phyloP scores from a whole-genome alignment of 1,140 invertebrate species.

The Pantala flavescens region DNA sequence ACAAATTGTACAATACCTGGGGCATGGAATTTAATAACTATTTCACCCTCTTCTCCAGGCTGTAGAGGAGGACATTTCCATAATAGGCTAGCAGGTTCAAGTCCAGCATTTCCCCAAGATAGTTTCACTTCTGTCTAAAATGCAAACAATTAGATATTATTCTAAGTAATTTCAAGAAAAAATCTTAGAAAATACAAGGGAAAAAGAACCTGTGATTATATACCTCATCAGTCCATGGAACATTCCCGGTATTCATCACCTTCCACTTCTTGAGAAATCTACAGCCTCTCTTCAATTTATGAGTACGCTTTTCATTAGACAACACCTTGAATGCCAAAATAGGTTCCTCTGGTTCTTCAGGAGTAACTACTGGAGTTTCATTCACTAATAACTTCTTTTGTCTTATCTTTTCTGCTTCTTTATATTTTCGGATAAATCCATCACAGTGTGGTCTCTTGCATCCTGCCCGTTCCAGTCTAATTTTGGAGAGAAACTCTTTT shows the following conservation, averaged over 20 bases:
- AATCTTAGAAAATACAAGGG: no score
- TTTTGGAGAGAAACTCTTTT: neutral
- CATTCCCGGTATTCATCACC: slow-evolving; percentile 30
- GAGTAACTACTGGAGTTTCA: neutral
- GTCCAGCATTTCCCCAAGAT: slow-evolving; percentile 30
- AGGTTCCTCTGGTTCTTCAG: neutral
- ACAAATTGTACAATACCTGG: slow-evolving; percentile 26
- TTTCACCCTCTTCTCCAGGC: slow-evolving; percentile 30
- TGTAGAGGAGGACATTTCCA: slow-evolving; percentile 30
- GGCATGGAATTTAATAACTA: slow-evolving; percentile 28
- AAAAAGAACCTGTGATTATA: slow-evolving; percentile 1
- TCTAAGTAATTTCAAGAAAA: no score
- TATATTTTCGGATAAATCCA: neutral
- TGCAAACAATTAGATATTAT: neutral
- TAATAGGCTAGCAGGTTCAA: slow-evolving; percentile 25
- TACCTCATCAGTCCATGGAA: slow-evolving; percentile 29
- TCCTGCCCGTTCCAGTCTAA: neutral
- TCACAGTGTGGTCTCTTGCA: neutral
- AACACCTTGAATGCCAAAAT: neutral
- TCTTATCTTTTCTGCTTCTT: neutral
- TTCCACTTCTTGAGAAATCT: slow-evolving; percentile 32
- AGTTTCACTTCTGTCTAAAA: slow-evolving; percentile 31
- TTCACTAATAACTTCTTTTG: neutral
- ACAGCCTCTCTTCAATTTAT: slow-evolving; percentile 27
- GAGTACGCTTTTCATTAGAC: neutral